phyloP scores from a whole-genome alignment of 2,888 invertebrate genomes.

The Cephonodes hylas region DNA sequence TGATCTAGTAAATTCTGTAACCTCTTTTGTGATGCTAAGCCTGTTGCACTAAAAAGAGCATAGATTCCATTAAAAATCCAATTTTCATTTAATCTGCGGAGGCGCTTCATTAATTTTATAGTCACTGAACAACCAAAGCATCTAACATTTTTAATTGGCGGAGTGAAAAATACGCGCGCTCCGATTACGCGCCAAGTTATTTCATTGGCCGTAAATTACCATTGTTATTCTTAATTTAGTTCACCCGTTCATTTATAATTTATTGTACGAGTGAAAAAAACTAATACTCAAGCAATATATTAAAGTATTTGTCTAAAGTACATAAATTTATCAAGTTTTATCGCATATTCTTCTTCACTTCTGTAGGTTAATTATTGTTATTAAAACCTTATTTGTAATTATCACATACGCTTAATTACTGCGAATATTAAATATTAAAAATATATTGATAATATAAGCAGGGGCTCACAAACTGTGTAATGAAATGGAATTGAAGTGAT shows the following conservation, averaged over 20 bases:
- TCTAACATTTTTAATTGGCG: constrained; percentile 72
- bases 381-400: too few species aligned
- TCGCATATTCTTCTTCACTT: too few species aligned
- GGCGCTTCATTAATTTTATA: constrained; percentile 61
- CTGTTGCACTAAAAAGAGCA: neutral
- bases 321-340: too few species aligned
- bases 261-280: constrained; percentile 32
- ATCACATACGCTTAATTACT: neutral
- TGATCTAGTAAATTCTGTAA: neutral
- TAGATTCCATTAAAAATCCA: constrained; percentile 16
- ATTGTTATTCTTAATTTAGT: constrained; percentile 44
- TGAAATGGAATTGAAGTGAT: neutral
- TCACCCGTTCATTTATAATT: constrained; percentile 36
- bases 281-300: neutral
- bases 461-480: neutral
- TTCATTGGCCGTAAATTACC: constrained; percentile 55
- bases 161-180: constrained; percentile 70
- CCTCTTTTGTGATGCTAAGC: neutral
- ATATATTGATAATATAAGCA: neutral
- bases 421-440: neutral
- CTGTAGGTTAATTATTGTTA: too few species aligned
- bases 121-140: constrained; percentile 54
- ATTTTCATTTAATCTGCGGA: constrained; percentile 30
- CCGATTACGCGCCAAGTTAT: constrained; percentile 60
- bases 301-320: neutral